Evolutionary conservation across 2,888 invertebrate genomes (phyloP).

Genomic region (Protonemura montana): DNA sequence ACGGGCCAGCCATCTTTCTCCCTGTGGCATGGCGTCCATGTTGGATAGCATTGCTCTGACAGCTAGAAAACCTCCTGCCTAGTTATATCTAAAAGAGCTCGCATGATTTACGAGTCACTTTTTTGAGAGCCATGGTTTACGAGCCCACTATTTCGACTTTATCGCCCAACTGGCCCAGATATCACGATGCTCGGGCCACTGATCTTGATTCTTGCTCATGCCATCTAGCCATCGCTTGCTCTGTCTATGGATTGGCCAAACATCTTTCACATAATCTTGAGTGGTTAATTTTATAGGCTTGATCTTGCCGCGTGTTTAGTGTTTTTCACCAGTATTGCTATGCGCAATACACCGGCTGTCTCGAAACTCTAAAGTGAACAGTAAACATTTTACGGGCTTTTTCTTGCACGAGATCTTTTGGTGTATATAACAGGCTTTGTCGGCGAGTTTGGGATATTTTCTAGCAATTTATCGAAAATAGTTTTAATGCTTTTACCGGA

Average conservation of each 20-base stretch:
- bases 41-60: constrained; percentile 38
- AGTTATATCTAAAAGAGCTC: constrained; percentile 45
- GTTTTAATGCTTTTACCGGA: too few species aligned
- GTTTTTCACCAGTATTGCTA: neutral
- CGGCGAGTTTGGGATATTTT: neutral
- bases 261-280: constrained; percentile 25
- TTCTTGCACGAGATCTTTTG: neutral
- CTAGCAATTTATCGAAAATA: neutral
- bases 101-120: constrained; percentile 46
- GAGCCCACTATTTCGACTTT: constrained; percentile 46
- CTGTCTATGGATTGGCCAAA: neutral
- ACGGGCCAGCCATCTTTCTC: constrained; percentile 37
- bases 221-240: constrained; percentile 16
- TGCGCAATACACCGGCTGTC: neutral
- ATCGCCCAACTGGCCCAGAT: constrained; percentile 43
- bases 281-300: constrained; percentile 29
- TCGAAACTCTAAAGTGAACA: neutral
- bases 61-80: constrained; percentile 41
- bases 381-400: neutral
- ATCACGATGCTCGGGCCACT: neutral
- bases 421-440: neutral
- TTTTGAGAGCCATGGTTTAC: constrained; percentile 46
- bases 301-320: constrained; percentile 25
- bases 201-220: neutral
- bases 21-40: constrained; percentile 30